phyloP scores from a whole-genome alignment of 2,797 vertebrate genomes.

The Buphagus erythrorhynchus region DNA sequence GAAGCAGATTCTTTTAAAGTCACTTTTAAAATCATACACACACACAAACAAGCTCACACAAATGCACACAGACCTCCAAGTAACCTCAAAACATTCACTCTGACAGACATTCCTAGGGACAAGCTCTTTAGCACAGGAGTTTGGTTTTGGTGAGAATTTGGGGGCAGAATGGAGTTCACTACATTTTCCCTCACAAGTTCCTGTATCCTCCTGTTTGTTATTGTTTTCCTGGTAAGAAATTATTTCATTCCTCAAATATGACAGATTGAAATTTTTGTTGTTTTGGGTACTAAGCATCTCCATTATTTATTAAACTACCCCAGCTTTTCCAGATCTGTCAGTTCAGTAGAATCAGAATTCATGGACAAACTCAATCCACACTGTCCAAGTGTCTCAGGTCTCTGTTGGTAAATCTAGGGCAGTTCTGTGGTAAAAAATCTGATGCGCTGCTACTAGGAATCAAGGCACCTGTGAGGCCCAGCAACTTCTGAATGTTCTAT shows the following conservation, averaged over 20 bases:
- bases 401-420: neutral
- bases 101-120: neutral
- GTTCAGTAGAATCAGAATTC: neutral
- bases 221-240: neutral
- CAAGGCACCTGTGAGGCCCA: neutral
- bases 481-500: neutral
- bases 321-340: neutral
- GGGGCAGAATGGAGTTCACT: neutral
- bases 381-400: neutral
- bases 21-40: neutral
- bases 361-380: neutral
- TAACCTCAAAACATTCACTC: neutral
- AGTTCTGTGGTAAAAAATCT: neutral
- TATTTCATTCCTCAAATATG: neutral
- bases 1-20: neutral
- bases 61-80: neutral
- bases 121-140: neutral
- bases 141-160: neutral
- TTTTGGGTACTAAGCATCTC: neutral
- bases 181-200: neutral
- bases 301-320: neutral
- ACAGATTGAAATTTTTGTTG: neutral
- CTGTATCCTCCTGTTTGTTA: neutral
- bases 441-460: neutral
- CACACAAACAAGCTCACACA: neutral